Percentiles rank a stretch among this genome's conserved stretches.
phyloP scores from a whole-genome alignment of 2,113 vertebrate genomes.

The Phoenicopterus ruber region DNA sequence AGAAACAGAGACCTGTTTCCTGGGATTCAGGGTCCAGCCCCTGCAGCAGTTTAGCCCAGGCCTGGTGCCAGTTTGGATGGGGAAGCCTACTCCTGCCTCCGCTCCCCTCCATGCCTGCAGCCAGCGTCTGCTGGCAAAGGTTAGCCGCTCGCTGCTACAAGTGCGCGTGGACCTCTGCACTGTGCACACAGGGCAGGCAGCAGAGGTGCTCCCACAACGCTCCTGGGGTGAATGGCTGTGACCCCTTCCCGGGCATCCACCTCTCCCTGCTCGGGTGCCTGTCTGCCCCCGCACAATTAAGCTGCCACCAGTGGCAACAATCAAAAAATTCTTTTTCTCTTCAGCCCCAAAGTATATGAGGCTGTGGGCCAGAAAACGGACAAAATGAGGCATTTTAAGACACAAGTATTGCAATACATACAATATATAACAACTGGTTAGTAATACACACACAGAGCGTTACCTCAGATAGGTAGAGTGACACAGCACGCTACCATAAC shows the following conservation, averaged over 20 bases:
- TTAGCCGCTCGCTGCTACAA: rapidly evolving
- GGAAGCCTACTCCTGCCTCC: not conserved
- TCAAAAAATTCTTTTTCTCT: not conserved
- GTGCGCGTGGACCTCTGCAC: rapidly evolving
- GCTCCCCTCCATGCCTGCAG: not conserved
- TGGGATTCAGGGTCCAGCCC: not conserved
- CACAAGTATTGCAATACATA: not conserved
- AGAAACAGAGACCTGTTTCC: not conserved
- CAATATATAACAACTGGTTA: not conserved
- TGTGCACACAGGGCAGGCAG: not conserved
- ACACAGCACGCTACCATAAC: rapidly evolving
- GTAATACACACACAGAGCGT: not conserved
- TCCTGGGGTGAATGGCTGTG: not conserved
- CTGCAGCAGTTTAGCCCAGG: not conserved
- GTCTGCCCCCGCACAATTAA: not conserved
- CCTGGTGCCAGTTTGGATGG: not conserved
- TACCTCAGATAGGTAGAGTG: not conserved
- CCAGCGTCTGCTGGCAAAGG: not conserved
- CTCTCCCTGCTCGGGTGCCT: not conserved
- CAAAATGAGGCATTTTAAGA: not conserved
- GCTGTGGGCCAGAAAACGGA: not conserved
- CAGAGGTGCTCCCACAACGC: not conserved
- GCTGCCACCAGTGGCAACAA: not conserved
- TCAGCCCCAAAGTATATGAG: not conserved
- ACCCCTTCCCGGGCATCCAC: not conserved